Percentiles rank a stretch among this genome's conserved stretches.
Evolutionary conservation across 2,888 invertebrate genomes (phyloP).

Genomic region (Mycogona germanica): DNA sequence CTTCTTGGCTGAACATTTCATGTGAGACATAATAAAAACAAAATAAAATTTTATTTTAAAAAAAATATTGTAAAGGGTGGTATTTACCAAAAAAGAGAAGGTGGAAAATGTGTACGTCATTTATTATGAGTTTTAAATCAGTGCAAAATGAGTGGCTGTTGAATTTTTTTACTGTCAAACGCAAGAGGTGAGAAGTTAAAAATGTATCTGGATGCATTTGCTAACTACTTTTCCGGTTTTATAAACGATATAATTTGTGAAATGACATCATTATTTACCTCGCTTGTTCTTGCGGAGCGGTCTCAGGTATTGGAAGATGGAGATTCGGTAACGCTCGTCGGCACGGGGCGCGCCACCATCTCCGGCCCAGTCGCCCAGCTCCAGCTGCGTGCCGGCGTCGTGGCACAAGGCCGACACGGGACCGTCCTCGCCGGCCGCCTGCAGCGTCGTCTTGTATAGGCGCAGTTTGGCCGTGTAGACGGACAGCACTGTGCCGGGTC

Average conservation of each 20-base stretch:
- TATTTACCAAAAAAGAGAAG: too few species aligned
- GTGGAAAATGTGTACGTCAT: too few species aligned
- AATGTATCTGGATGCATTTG: too few species aligned
- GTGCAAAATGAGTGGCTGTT: too few species aligned
- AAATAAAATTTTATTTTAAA: neutral
- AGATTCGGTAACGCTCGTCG: constrained; percentile 19
- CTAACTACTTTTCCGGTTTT: too few species aligned
- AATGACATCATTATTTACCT: constrained; percentile 21
- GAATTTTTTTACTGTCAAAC: too few species aligned
- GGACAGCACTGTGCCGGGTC: neutral
- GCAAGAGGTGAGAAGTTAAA: too few species aligned
- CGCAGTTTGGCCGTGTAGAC: constrained; percentile 13
- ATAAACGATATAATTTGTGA: too few species aligned
- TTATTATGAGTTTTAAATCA: too few species aligned
- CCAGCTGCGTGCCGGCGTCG: neutral
- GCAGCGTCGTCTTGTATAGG: constrained; percentile 1
- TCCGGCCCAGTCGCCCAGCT: neutral
- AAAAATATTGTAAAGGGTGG: neutral
- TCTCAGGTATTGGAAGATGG: constrained; percentile 22
- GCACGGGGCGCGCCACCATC: neutral
- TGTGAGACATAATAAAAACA: neutral
- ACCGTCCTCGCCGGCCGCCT: neutral
- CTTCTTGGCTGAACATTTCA: constrained; percentile 21
- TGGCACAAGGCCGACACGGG: neutral
- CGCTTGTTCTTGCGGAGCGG: constrained; percentile 22